Conservation (phyloP, 1,140 invertebrate species). For the Heliothis subflexa region DNA sequence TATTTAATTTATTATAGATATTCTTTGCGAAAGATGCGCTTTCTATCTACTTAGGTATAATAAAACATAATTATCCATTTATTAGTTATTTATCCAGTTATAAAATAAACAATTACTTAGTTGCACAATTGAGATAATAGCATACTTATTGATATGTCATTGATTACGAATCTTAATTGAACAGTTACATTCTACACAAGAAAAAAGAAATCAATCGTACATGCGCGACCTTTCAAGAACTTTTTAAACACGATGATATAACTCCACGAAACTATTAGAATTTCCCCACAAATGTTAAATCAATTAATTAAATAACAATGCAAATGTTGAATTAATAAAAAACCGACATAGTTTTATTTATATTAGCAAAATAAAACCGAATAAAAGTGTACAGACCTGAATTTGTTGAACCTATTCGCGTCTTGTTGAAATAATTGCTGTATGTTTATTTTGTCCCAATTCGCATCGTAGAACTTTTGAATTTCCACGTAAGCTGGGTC, state of each 20-base stretch:
- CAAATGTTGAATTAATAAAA: neutral
- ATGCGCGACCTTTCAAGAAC: conserved; percentile 38
- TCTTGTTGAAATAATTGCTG: conserved; percentile 92
- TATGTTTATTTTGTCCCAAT: conserved; percentile 91
- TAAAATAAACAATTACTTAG: too few species aligned
- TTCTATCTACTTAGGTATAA: too few species aligned
- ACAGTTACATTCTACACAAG: neutral
- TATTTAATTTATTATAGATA: too few species aligned
- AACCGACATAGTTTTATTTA: conserved; percentile 45
- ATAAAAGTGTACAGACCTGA: conserved; percentile 88
- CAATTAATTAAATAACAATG: neutral
- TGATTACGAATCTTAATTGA: neutral
- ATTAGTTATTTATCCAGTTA: too few species aligned
- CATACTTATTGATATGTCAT: neutral
- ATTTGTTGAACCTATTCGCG: conserved; percentile 92
- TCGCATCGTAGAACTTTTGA: conserved; percentile 89
- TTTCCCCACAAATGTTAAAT: neutral
- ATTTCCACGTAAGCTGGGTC: conserved; percentile 91
- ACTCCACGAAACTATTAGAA: conserved; percentile 3
- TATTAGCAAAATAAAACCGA: conserved; percentile 14
- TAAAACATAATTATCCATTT: too few species aligned
- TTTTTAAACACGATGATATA: conserved; percentile 24
- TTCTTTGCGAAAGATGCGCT: too few species aligned
- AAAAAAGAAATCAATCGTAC: neutral
- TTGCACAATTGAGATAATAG: neutral